phyloP scores from a whole-genome alignment of 2,113 vertebrate species.

The Candoia aspera region DNA sequence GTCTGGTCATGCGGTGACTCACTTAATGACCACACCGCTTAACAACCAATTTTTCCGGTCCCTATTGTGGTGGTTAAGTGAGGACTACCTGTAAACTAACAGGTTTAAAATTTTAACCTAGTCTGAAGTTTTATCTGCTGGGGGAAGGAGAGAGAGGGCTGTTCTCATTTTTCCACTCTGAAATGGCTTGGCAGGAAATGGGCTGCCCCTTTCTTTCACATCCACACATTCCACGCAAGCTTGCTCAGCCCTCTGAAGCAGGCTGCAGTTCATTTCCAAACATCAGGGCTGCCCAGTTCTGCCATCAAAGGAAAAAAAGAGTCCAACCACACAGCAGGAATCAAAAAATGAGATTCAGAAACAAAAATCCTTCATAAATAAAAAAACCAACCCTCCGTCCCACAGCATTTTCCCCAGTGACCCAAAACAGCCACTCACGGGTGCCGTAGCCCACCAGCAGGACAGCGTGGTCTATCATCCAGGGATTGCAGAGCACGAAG shows the following conservation, averaged over 20 bases:
- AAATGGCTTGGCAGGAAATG: not conserved
- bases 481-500: slow-evolving; percentile 85
- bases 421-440: slow-evolving; percentile 72
- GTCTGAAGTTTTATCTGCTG: not conserved
- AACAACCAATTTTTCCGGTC: too few relatives aligned
- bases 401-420: too few relatives aligned
- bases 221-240: too few relatives aligned
- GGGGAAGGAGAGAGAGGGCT: not conserved
- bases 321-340: not conserved
- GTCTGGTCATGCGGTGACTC: too few relatives aligned
- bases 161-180: not conserved
- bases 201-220: not conserved
- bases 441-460: slow-evolving; percentile 87
- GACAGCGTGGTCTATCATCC: slow-evolving; percentile 90
- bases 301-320: too few relatives aligned
- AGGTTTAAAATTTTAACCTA: not conserved
- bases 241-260: too few relatives aligned
- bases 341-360: too few relatives aligned
- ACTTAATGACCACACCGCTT: too few relatives aligned
- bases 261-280: not conserved
- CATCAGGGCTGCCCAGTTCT: not conserved
- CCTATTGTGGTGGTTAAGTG: too few relatives aligned
- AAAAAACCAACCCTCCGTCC: not conserved
- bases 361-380: not conserved
- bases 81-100: not conserved